Evolutionary conservation across 2,113 vertebrate species (phyloP).

Genomic region (Carollia perspicillata): DNA sequence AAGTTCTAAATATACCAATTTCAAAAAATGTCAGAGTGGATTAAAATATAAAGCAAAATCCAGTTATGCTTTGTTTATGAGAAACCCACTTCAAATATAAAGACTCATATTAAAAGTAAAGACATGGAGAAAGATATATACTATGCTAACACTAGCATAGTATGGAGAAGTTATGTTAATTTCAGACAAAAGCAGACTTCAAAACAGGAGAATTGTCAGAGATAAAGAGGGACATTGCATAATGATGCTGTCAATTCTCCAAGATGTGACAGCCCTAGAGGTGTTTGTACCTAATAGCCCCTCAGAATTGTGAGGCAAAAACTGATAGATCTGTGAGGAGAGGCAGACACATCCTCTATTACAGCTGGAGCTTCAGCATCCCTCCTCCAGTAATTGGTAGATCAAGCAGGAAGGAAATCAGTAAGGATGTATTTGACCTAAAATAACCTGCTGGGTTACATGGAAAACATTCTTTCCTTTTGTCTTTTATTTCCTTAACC

Average conservation of each 20-base stretch:
- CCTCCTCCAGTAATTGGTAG: neutral
- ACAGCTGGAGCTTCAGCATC: neutral
- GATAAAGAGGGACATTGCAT: neutral
- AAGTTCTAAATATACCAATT: neutral
- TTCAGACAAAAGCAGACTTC: neutral
- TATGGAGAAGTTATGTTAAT: neutral
- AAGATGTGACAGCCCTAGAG: neutral
- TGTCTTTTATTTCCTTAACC: neutral
- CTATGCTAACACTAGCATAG: neutral
- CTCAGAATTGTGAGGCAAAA: neutral
- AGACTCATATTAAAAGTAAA: neutral
- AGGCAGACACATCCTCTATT: neutral
- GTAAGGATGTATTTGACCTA: neutral
- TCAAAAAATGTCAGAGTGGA: neutral
- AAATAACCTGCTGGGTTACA: neutral
- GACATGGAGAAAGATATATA: neutral
- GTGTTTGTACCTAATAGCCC: neutral
- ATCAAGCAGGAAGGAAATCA: constrained; percentile 33
- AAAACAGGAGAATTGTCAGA: neutral
- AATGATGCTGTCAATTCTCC: neutral
- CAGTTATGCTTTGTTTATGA: neutral
- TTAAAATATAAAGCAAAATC: neutral
- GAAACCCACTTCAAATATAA: neutral
- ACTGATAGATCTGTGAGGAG: neutral
- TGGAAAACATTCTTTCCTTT: neutral